Conservation (phyloP, 2,113 vertebrate genomes). For the Aleadryas rufinucha region DNA sequence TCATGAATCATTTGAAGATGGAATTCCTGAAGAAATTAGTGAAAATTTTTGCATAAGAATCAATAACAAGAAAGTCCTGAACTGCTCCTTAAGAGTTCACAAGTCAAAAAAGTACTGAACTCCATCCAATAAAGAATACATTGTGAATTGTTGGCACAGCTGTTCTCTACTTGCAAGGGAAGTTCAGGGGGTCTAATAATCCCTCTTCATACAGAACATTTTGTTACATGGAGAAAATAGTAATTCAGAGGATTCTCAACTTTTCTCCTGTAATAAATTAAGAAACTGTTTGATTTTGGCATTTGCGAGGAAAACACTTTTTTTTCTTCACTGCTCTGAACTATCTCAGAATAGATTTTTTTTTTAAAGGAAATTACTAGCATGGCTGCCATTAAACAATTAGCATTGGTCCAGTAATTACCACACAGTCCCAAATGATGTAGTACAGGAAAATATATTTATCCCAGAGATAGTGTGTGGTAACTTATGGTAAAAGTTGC, state of each 20-base stretch:
- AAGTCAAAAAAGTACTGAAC: conserved; percentile 19
- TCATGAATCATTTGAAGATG: not conserved
- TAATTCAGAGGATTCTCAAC: not conserved
- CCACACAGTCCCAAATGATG: not conserved
- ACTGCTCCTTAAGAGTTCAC: not conserved
- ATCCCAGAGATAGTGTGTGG: conserved; percentile 10
- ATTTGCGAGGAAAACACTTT: not conserved
- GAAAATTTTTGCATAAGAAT: not conserved
- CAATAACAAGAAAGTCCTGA: not conserved
- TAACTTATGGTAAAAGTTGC: conserved; percentile 30
- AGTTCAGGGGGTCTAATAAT: conserved; percentile 34
- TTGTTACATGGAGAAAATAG: not conserved
- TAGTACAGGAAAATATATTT: conserved; percentile 17
- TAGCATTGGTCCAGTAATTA: not conserved
- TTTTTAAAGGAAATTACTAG: not conserved
- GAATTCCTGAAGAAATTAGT: not conserved
- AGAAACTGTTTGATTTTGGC: not conserved
- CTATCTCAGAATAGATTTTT: not conserved
- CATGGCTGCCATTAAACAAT: not conserved
- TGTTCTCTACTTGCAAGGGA: conserved; percentile 32
- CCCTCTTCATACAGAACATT: conserved; percentile 23
- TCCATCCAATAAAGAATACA: conserved; percentile 40
- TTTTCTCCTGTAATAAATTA: not conserved
- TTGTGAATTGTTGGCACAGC: conserved; percentile 21
- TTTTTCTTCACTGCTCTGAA: not conserved